Conservation (phyloP, 1,140 invertebrate species). For the silkworm (Bombyx mori) region DNA sequence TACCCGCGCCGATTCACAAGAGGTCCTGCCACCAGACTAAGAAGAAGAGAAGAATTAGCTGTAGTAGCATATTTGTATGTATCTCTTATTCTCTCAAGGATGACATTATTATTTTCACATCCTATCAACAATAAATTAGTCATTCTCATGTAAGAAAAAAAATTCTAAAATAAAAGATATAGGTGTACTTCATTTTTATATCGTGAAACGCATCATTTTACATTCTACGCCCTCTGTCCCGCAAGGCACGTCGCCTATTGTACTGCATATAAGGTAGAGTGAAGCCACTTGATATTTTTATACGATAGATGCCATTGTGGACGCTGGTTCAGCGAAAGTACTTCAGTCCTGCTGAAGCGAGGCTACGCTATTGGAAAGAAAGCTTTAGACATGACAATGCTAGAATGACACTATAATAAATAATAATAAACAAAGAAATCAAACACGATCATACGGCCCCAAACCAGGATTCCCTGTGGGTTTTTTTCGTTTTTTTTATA, state of each 20-base stretch:
- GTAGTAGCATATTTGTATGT: no score
- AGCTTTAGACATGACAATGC: background rate
- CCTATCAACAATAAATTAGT: background rate
- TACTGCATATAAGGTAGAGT: conserved; percentile 52
- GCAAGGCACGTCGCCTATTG: conserved; percentile 57
- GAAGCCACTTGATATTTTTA: conserved; percentile 59
- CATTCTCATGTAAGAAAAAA: background rate
- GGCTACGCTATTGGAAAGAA: background rate
- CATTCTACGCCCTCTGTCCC: conserved; percentile 26
- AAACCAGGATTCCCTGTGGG: background rate
- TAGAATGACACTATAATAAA: background rate
- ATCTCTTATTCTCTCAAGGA: no score
- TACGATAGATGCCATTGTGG: conserved; percentile 50
- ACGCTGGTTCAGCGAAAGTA: conserved; percentile 4
- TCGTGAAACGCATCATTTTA: conserved; percentile 8
- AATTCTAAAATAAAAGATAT: background rate
- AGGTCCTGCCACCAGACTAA: no score
- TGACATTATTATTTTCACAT: background rate
- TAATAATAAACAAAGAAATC: background rate
- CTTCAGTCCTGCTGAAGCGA: background rate
- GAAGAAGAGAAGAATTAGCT: no score
- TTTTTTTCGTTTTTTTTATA: background rate
- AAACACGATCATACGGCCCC: background rate
- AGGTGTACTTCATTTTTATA: background rate
- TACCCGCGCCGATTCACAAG: no score